Evolutionary conservation across 2,888 invertebrate genomes (phyloP).

Genomic region (Prenolepis imparis): DNA sequence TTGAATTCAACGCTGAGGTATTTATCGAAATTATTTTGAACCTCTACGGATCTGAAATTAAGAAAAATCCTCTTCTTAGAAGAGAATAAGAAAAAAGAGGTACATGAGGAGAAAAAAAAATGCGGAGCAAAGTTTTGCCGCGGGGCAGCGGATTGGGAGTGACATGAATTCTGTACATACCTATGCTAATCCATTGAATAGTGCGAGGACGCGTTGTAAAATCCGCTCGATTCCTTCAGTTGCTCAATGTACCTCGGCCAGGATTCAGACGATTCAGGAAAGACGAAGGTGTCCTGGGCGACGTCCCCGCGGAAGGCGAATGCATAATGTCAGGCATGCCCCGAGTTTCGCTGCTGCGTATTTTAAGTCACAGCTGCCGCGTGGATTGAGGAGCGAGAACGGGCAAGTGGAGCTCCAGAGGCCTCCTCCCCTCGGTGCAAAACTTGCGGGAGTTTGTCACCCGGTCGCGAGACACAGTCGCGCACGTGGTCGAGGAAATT

Average conservation of each 20-base stretch:
- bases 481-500: slow-evolving; percentile 60
- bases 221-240: slow-evolving; percentile 19
- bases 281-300: neutral
- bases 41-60: neutral
- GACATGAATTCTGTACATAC: slow-evolving; percentile 17
- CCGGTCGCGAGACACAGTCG: slow-evolving; percentile 38
- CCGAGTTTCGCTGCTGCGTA: slow-evolving; percentile 45
- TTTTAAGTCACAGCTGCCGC: slow-evolving; percentile 58
- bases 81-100: neutral
- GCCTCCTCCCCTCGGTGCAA: slow-evolving; percentile 21
- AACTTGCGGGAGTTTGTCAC: slow-evolving; percentile 59
- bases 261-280: slow-evolving; percentile 7
- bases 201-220: slow-evolving; percentile 43
- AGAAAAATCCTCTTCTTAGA: neutral
- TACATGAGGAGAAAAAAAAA: neutral
- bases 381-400: neutral
- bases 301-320: slow-evolving; percentile 32
- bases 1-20: neutral
- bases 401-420: slow-evolving; percentile 8
- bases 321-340: slow-evolving; percentile 44
- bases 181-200: slow-evolving; percentile 31
- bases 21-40: slow-evolving; percentile 17
- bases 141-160: neutral
- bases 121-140: slow-evolving; percentile 9
- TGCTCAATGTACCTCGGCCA: neutral